Evolutionary conservation across 2,113 vertebrate species (phyloP), one percentile per base, ranked within the genome.

Genomic region (Corythornis cristatus): DNA sequence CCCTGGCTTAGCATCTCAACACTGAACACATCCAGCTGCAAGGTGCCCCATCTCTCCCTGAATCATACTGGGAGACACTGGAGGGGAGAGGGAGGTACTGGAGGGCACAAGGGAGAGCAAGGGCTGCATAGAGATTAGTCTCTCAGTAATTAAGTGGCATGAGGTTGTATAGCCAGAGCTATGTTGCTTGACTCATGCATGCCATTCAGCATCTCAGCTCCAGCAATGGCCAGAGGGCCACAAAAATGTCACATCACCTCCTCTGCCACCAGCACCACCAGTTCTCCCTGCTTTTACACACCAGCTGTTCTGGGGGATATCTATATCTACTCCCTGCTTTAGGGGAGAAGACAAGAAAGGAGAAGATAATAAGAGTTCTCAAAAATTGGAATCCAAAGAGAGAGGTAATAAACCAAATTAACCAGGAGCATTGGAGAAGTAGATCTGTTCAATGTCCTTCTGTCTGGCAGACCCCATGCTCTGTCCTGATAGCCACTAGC

Each of bases 371-470:
- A 54, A 48, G 11, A 61, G 53, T 5, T 61, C 35, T 25, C 22
- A 57, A 28, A 31, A 66, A 78, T 2, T 46, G 51, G 28, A 62
- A 67, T 23, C 54, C 42, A 78, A n/a, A 53, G 12, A 48, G 46
- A 20, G 58, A 46, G 23, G 9, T 29, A 72, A 74, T 22, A 40
- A 73, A 28, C 5, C 8, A 33, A 48, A 22, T 13, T 46, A 62
- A 53, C 14, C 1, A 0, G 43, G 16, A 8, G 14, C 35, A 37
- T 4, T 16, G 29, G 15, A n/a, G 26, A 60, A 48, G 23, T 8
- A 8, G 40, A 64, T 25, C n/a, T 48, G 35, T 14, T 10, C 18
- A 19, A 42, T 8, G 43, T 20, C 54, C 31, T 58, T 37, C 26
- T 11, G 12, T 20, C 26, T 31, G 21, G 20, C 42, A 14, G 4